Evolutionary conservation across 2,797 vertebrate genomes (phyloP).

Genomic region (Poecilia velifera): DNA sequence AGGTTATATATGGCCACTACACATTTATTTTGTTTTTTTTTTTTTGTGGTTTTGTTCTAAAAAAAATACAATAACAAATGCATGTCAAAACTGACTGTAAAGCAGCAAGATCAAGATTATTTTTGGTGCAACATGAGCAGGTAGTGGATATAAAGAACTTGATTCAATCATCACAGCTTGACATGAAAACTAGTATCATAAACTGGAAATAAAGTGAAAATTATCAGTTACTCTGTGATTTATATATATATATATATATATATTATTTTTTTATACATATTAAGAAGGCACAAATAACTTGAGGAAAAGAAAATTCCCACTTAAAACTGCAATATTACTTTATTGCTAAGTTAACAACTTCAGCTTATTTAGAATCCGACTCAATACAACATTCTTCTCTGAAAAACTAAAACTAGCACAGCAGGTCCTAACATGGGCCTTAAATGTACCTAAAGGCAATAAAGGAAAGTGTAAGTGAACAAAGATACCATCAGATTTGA

Average conservation of each 20-base stretch:
- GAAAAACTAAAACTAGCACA: not conserved
- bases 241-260: no score
- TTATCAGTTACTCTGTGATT: not conserved
- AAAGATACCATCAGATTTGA: conserved; percentile 43
- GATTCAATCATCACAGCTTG: not conserved
- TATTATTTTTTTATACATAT: not conserved
- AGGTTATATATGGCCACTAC: not conserved
- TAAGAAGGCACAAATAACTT: not conserved
- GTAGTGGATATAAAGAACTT: not conserved
- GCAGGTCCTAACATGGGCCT: not conserved
- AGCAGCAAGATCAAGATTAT: not conserved
- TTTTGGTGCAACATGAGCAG: not conserved
- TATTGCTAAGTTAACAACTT: not conserved
- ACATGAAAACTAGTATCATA: not conserved
- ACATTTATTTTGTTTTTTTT: not conserved
- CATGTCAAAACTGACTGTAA: not conserved
- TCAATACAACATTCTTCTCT: not conserved
- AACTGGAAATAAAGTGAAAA: not conserved
- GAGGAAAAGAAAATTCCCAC: not conserved
- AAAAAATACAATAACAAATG: not conserved
- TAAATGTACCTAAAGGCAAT: conserved; percentile 12
- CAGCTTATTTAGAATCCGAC: not conserved
- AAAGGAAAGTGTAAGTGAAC: conserved; percentile 29
- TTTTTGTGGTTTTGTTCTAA: not conserved
- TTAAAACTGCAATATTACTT: not conserved